Conservation (phyloP, 1,140 invertebrate genomes). For the Vanessa atalanta region DNA sequence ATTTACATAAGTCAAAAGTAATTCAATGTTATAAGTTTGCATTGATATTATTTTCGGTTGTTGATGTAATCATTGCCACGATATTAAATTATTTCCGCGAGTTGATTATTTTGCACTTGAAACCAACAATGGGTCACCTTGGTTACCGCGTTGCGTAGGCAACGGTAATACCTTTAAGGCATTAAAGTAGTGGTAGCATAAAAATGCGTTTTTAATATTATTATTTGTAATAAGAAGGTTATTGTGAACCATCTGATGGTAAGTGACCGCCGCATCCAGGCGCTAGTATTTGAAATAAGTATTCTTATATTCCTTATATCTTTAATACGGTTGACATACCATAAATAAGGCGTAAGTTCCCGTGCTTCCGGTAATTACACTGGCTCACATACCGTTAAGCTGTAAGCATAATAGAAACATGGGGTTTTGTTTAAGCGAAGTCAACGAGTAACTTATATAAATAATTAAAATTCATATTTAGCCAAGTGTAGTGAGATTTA, state of each 20-base stretch:
- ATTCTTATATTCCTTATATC: no score
- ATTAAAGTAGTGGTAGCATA: conserved; percentile 22
- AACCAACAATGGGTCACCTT: conserved; percentile 46
- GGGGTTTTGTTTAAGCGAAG: no score
- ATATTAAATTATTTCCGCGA: conserved; percentile 42
- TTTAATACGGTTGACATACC: no score
- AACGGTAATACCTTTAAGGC: conserved; percentile 26
- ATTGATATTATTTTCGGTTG: conserved; percentile 24
- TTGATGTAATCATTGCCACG: conserved; percentile 25
- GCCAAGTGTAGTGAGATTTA: no score
- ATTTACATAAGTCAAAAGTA: background rate
- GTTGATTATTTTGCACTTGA: conserved; percentile 54
- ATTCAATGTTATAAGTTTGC: background rate
- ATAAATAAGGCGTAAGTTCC: no score
- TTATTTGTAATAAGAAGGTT: background rate
- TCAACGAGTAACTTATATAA: no score
- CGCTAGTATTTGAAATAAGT: no score
- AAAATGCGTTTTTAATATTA: conserved; percentile 6
- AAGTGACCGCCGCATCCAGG: background rate
- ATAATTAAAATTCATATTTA: no score
- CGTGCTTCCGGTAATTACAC: no score
- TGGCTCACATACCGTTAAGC: no score
- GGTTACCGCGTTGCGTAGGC: conserved; percentile 24
- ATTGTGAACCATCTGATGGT: background rate
- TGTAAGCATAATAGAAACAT: no score